Evolutionary conservation across 2,113 vertebrate species (phyloP), one percentile per base, ranked within the genome.

Genomic region (Crotalus tigris): DNA sequence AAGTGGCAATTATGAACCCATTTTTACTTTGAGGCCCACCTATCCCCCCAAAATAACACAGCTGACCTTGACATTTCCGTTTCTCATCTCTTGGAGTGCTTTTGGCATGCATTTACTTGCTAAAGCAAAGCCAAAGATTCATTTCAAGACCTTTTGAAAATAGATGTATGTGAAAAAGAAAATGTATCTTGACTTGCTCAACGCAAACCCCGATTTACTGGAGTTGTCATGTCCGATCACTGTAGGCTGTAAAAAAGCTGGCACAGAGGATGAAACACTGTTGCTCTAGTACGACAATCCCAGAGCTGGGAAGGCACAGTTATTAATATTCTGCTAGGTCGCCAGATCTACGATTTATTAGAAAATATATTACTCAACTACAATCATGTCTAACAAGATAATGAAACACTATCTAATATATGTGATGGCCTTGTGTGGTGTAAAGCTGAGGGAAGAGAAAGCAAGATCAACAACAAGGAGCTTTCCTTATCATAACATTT

Each of bases 341-440:
- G 92, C 90, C 85, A 95, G 93, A 96, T 90, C 85, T 94, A 92
- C 94, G 94, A 92, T 93, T 96, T 96, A 96, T 96, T 96, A 94
- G 94, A 95, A 96, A 96, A 91, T 94, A 33, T n/a, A 94, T 61
- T 93, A 86, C 81, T 90, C 0, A 0, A 94, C 13, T 86, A 94
- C 94, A 95, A 93, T 64, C n/a, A 88, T 94, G 90, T 90, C 94
- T 91, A 87, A 46, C 94, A 93, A 96, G 81, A 93, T 95, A 94
- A 96, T 94, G 91, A 95, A 96, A 95, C 58, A n/a, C 19, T 91
- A 53, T 93, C 57, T 94, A 94, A 93, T 95, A 69, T 58, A 91
- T 44, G 86, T 94, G 91, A 92, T 33, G 57, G 39, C 69, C 57
- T 90, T 44, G 75, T 49, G 12, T 55, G 87, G 87, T 87, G 88